Evolutionary conservation across 2,888 invertebrate genomes (phyloP), one percentile per base, ranked within the genome.

Genomic region (Nephrotoma appendiculata): DNA sequence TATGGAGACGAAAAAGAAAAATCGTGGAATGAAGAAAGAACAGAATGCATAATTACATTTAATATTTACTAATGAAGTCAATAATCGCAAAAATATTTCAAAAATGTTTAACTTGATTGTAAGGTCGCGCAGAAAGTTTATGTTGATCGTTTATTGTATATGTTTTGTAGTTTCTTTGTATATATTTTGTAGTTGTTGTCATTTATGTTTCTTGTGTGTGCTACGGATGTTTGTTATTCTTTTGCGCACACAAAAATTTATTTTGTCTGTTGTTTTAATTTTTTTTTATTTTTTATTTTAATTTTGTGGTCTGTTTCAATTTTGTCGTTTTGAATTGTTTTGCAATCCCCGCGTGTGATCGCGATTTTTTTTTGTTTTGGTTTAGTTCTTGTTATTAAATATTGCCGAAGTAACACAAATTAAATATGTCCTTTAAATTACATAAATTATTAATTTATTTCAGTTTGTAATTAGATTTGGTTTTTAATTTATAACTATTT

Each of bases 41-140:
- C 41, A 84, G 84, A 84, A 84, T 84, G 84, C 84, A 84, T 84
- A 84, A 84, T 84, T 84, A 84, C 43, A 42, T 43, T 84, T 42
- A 84, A 84, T 84, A 43, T 84, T 84, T 84, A 43, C 84, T 84
- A 84, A 84, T 84, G 84, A 84, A 42, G 84, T 84, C 84, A 84
- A 84, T 43, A 84, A 42, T 84, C 84, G 41, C 43, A 43, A 31
- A 84, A 84, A n/a, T 84, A 84, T 84, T 84, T 84, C 84, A 71
- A 71, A 71, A 71, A 71, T 71, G 71, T 71, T 71, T 31, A 31
- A 71, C 71, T 71, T 71, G 71, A 71, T 71, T 71, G 71, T 71
- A 71, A 71, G 71, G 71, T 71, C 71, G 71, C 71, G 84, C 41
- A 85, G 84, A 85, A 85, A 85, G 42, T 43, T 43, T 43, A 85